Evolutionary conservation across 2,797 vertebrate genomes (phyloP).

Genomic region (Pipistrellus nathusii): DNA sequence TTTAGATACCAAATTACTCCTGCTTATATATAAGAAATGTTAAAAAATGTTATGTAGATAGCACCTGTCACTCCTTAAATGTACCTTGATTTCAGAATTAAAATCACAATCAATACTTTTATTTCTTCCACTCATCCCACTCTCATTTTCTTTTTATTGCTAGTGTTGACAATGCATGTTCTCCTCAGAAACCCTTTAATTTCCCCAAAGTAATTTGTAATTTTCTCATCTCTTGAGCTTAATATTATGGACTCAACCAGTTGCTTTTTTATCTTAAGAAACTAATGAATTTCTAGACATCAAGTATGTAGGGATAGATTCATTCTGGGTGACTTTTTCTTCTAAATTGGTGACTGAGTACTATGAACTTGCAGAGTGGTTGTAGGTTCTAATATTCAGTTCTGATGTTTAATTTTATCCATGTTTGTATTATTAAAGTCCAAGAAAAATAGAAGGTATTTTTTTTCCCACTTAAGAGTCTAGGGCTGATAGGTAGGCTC

Average conservation of each 20-base stretch:
- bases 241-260: conserved; percentile 24
- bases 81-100: conserved; percentile 64
- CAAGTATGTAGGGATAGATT: conserved; percentile 45
- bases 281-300: conserved; percentile 57
- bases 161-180: conserved; percentile 51
- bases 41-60: conserved; percentile 51
- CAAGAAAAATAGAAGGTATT: conserved; percentile 31
- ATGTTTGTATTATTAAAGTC: not conserved
- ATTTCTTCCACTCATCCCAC: conserved; percentile 24
- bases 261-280: conserved; percentile 70
- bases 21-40: conserved; percentile 39
- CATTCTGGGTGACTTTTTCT: not conserved
- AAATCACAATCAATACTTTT: conserved; percentile 63
- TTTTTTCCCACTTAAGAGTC: conserved; percentile 14
- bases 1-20: conserved; percentile 43
- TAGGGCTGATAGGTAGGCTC: not conserved
- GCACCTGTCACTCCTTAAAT: conserved; percentile 44
- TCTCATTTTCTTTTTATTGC: conserved; percentile 62
- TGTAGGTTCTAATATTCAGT: not conserved
- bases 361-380: conserved; percentile 23
- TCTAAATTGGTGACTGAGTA: not conserved
- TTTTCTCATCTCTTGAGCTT: conserved; percentile 66
- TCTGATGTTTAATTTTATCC: conserved; percentile 37
- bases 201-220: conserved; percentile 72
- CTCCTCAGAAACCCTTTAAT: conserved; percentile 71